Percentiles rank a stretch among this genome's conserved stretches.
These are phyloP conservation scores for Petrolisthes manimaculis DNA, from an alignment of 2,888 invertebrate genomes.

Conservation along the genomic window DNA sequence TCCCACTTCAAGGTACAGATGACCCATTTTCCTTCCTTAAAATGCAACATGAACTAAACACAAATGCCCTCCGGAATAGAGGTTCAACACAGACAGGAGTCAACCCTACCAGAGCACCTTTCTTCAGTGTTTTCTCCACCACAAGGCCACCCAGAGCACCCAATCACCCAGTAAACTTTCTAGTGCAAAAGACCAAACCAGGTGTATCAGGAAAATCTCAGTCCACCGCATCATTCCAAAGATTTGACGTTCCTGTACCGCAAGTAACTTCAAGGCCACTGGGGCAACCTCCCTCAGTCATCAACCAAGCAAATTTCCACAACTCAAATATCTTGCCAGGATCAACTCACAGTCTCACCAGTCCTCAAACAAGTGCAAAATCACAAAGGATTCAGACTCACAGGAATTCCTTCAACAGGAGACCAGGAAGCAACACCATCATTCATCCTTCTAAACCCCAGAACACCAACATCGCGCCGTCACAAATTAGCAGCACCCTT, in stretches of 20 bases:
- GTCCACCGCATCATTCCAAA: constrained; percentile 8
- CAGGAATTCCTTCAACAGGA: not conserved
- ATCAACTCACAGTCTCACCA: not conserved
- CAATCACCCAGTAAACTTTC: not conserved
- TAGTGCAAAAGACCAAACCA: not conserved
- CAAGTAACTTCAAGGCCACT: not conserved
- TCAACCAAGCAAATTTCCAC: not conserved
- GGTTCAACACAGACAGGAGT: not conserved
- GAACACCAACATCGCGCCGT: not conserved
- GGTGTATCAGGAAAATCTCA: not conserved
- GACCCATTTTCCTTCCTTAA: constrained; percentile 20
- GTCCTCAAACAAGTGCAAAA: not conserved
- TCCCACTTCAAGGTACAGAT: not conserved
- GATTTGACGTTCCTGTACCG: constrained; percentile 19
- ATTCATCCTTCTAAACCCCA: not conserved
- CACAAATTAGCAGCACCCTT: not conserved
- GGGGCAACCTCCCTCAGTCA: not conserved
- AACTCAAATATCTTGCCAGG: constrained; percentile 1
- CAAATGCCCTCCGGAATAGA: not conserved
- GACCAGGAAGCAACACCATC: not conserved
- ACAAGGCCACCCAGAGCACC: constrained; percentile 16
- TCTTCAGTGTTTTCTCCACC: constrained; percentile 35
- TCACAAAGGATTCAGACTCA: not conserved
- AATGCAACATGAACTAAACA: not conserved
- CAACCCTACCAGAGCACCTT: not conserved